These are phyloP conservation scores for Ctenosaura bakeri DNA, from an alignment of 2,797 vertebrate genomes.

Conservation along the genomic window DNA sequence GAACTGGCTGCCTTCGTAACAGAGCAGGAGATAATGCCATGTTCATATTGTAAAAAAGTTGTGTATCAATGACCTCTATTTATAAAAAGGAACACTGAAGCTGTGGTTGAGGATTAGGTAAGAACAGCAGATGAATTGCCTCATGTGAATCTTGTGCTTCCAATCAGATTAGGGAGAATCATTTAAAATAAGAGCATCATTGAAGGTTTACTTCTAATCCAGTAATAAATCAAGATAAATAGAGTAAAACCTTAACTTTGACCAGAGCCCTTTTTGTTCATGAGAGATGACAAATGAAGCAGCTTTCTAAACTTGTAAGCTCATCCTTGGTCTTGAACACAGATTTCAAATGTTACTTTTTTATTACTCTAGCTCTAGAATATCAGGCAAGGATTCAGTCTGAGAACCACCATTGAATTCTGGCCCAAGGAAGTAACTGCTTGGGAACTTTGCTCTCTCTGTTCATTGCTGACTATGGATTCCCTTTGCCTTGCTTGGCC, in stretches of 20 bases:
- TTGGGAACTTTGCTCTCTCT: not conserved
- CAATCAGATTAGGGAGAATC: not conserved
- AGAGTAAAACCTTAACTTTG: not conserved
- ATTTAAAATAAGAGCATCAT: not conserved
- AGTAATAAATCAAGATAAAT: constrained; percentile 2
- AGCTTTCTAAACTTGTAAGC: not conserved
- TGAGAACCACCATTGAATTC: not conserved
- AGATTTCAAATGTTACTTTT: too few relatives aligned
- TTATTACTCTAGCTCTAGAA: too few relatives aligned
- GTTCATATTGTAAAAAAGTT: not conserved
- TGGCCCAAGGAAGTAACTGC: not conserved
- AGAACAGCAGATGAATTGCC: not conserved
- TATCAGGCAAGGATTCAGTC: not conserved
- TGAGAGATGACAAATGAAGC: too few relatives aligned
- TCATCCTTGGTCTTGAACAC: not conserved
- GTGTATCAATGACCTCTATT: not conserved
- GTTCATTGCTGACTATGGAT: not conserved
- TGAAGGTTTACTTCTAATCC: not conserved
- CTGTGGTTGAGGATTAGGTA: not conserved
- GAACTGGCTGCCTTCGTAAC: not conserved
- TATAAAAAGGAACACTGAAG: not conserved
- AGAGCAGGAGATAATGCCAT: not conserved
- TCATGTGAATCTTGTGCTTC: not conserved
- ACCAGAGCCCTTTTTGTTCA: not conserved
- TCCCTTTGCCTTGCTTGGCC: not conserved